Base-by-base conservation (phyloP, 1,140 invertebrate genomes). In the Chironomus tepperi region DNA sequence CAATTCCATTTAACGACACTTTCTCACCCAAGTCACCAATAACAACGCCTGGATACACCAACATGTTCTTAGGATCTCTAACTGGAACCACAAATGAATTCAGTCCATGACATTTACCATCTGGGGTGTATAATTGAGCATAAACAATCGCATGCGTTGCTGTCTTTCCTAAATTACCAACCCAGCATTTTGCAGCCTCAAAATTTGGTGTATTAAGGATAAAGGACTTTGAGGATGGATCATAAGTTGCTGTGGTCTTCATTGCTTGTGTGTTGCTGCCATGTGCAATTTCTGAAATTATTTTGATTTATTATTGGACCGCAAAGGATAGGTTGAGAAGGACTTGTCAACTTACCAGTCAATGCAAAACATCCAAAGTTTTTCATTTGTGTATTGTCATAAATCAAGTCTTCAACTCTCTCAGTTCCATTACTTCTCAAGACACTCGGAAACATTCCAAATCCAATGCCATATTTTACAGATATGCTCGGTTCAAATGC, bases 101-200 rank as follows among this genome's bases (percentile, higher is more conserved):
- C 3, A 95, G 82, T 1, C 93, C 93, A 79, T 94, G 91, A 80
- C 89, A 88, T 12, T 84, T 83, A 8, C 88, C 88, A 82, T 92
- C 90, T 0, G 87, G 85, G 3, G 92, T 93, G 78, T 91, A 89
- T 9, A 97, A 83, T 83, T 95, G 92, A 0, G 95, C 95, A 82
- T 93, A 97, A 1, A 96, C 87, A 42, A 95, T 84, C 0, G 90
- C 91, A 83, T 97, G 93, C 0, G 94, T 96, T 42, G 92, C 89
- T 47, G 88, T 88, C 87, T 96, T 89, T 75, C 91, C 91, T 12
- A 70, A 19, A 10, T 70, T 87, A 75, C 89, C 90, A 75, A 89
- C 87, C 94, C 94, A 96, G 79, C 90, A 93, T 83, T 96, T 96
- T 42, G 90, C 91, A 12, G 93, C 92, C 81, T 95, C 90, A 81